phyloP scores from a whole-genome alignment of 1,140 invertebrate genomes.

The Brachionus asplanchnoidis region DNA sequence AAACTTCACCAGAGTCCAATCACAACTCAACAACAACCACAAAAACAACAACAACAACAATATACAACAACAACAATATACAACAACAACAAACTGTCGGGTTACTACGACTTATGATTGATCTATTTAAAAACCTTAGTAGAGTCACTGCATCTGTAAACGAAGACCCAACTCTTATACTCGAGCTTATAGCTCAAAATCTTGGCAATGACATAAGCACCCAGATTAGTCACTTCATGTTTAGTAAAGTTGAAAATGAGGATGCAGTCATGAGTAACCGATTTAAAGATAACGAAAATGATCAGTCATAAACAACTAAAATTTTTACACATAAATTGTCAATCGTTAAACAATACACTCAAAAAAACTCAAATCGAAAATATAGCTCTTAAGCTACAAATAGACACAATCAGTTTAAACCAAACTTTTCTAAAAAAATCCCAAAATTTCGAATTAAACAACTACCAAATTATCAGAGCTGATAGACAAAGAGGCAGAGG shows the following conservation, averaged over 20 bases:
- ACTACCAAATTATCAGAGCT: neutral
- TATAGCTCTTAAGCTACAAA: neutral
- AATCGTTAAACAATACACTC: neutral
- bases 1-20: too few relatives aligned
- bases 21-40: neutral
- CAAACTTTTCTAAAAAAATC: neutral
- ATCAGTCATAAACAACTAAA: neutral
- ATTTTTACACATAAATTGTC: slow-evolving; percentile 14
- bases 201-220: neutral
- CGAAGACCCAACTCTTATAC: neutral
- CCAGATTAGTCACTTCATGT: neutral
- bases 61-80: neutral
- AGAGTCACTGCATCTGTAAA: neutral
- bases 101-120: neutral
- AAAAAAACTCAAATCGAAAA: neutral
- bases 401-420: neutral
- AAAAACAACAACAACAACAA: too few relatives aligned
- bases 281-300: neutral
- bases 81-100: neutral
- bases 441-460: neutral
- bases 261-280: neutral
- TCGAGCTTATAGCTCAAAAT: neutral
- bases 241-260: neutral
- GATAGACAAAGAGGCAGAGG: neutral
- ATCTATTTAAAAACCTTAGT: neutral